phyloP scores from a whole-genome alignment of 1,140 invertebrate genomes.

The Temnothorax curvispinosus region DNA sequence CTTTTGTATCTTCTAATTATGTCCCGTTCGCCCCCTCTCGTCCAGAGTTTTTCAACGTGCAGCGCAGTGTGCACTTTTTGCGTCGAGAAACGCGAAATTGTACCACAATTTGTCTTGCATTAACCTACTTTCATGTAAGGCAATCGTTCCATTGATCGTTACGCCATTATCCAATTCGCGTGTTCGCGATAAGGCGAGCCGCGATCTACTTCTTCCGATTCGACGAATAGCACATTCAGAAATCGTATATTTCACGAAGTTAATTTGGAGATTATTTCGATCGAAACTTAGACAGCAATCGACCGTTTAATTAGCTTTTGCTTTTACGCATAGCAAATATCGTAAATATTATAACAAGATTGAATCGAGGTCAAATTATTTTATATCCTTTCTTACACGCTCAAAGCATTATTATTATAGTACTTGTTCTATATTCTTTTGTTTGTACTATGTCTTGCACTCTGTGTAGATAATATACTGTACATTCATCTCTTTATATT shows the following conservation, averaged over 20 bases:
- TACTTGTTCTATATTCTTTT: neutral
- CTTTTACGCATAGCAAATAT: neutral
- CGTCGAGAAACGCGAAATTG: neutral
- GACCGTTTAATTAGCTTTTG: neutral
- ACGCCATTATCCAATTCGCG: neutral
- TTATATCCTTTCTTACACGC: neutral
- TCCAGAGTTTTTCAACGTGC: neutral
- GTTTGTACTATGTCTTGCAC: neutral
- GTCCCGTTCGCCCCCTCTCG: neutral
- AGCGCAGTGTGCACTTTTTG: neutral
- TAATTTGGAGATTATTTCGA: neutral
- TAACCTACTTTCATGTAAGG: conserved; percentile 38
- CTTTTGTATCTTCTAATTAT: conserved; percentile 38
- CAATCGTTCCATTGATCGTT: conserved; percentile 27
- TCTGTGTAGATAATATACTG: neutral
- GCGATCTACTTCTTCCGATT: neutral
- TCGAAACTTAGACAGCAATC: neutral
- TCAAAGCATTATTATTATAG: neutral
- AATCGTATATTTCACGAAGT: neutral
- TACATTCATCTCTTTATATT: neutral
- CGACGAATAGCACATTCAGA: neutral
- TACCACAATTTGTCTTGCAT: conserved; percentile 35
- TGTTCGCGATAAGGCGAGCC: conserved; percentile 12
- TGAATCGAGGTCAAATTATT: neutral
- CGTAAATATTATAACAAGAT: neutral